These are phyloP conservation scores for Erebia aethiops DNA, from an alignment of 2,888 invertebrate species.

Conservation along the genomic window DNA sequence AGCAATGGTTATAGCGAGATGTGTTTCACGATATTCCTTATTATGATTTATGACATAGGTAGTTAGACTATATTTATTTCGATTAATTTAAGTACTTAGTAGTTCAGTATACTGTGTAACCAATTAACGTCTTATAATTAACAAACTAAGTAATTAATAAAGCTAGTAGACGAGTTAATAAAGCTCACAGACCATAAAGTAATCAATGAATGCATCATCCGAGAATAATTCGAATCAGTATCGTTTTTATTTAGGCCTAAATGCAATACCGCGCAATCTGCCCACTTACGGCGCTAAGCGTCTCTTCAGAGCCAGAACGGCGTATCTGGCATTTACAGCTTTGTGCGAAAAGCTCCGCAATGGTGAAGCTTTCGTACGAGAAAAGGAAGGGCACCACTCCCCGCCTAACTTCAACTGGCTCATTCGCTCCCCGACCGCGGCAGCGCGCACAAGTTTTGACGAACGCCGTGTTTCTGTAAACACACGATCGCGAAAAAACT, in stretches of 20 bases:
- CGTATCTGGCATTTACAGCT: constrained; percentile 53
- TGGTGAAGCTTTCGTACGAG: constrained; percentile 65
- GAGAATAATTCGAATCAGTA: constrained; percentile 56
- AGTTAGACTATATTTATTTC: too few relatives aligned
- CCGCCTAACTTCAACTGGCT: constrained; percentile 65
- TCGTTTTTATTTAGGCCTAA: constrained; percentile 78
- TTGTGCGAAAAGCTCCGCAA: constrained; percentile 71
- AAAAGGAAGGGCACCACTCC: constrained; percentile 72
- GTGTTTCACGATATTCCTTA: too few relatives aligned
- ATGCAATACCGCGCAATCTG: constrained; percentile 78
- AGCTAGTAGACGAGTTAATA: background rate
- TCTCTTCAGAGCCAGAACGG: constrained; percentile 52
- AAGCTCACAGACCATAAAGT: constrained; percentile 31
- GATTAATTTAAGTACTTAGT: too few relatives aligned
- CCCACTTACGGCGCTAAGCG: constrained; percentile 79
- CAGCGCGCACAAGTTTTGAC: constrained; percentile 57
- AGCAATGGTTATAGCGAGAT: too few relatives aligned
- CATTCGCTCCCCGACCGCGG: constrained; percentile 71
- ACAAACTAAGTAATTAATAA: background rate
- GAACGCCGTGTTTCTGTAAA: constrained; percentile 34
- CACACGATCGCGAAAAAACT: constrained; percentile 77
- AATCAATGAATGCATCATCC: constrained; percentile 43
- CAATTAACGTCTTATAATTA: constrained; percentile 7
- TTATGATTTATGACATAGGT: too few relatives aligned
- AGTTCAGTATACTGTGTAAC: background rate